Conservation (phyloP, 2,888 invertebrate genomes). For the Erebia aethiops region DNA sequence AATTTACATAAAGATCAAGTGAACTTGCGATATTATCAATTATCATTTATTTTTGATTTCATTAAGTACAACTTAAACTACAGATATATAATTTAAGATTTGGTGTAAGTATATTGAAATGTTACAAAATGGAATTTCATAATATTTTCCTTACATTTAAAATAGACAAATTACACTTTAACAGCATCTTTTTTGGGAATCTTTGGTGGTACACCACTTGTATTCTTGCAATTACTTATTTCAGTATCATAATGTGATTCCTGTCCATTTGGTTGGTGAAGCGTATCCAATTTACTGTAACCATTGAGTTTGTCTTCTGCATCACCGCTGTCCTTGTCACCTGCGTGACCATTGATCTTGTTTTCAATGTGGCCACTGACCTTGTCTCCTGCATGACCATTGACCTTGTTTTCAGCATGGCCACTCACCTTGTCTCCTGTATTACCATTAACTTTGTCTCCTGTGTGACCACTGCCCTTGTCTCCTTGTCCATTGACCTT, state of each 20-base stretch:
- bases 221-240: conserved; percentile 53
- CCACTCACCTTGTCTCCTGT: conserved; percentile 48
- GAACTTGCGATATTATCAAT: conserved; percentile 23
- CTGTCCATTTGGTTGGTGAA: conserved; percentile 44
- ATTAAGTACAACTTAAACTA: conserved; percentile 25
- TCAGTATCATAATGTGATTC: conserved; percentile 47
- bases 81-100: conserved; percentile 29
- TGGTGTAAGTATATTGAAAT: conserved; percentile 61
- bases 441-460: conserved; percentile 43
- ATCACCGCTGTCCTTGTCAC: conserved; percentile 48
- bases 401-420: conserved; percentile 2
- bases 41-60: conserved; percentile 9
- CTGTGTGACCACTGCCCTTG: conserved; percentile 46
- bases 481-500: conserved; percentile 46
- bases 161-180: conserved; percentile 63
- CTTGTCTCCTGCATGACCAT: conserved; percentile 36
- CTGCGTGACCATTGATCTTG: conserved; percentile 45
- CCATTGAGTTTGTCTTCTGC: conserved; percentile 30
- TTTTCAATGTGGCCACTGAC: conserved; percentile 43
- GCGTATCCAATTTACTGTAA: conserved; percentile 48
- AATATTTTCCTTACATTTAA: conserved; percentile 57
- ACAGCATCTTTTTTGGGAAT: conserved; percentile 74
- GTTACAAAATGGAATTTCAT: conserved; percentile 71
- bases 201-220: conserved; percentile 69
- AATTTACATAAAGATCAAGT: conserved; percentile 30